Evolutionary conservation across 2,888 invertebrate species (phyloP).

Genomic region (Drosophila nr. perissopoda): DNA sequence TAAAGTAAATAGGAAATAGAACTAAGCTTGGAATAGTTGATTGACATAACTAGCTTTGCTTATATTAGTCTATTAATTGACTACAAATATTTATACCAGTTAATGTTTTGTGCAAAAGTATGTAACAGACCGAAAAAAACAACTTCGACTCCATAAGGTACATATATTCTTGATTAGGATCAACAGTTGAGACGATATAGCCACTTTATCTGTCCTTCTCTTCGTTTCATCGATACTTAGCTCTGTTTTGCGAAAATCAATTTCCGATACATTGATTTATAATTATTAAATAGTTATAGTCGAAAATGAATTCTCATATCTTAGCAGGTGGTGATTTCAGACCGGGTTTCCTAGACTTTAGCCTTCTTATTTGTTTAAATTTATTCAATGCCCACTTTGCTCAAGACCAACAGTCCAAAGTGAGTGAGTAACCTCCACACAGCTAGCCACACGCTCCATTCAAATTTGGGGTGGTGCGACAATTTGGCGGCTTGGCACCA

Average conservation of each 20-base stretch:
- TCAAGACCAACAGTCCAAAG: slow-evolving; percentile 35
- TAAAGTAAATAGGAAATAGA: background rate
- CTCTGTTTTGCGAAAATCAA: background rate
- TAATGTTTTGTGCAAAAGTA: background rate
- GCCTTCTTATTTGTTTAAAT: background rate
- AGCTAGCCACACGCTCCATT: slow-evolving; percentile 25
- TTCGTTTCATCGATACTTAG: rapidly evolving
- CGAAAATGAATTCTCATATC: background rate
- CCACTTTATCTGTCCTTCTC: background rate
- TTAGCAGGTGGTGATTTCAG: background rate
- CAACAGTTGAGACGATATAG: background rate
- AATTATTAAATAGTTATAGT: background rate
- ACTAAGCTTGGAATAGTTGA: background rate
- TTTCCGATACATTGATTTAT: background rate
- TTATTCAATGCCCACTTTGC: slow-evolving; percentile 8
- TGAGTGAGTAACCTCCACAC: slow-evolving; percentile 40
- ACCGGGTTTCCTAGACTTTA: background rate
- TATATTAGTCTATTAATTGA: rapidly evolving
- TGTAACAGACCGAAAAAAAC: background rate
- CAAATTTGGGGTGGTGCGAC: slow-evolving; percentile 30
- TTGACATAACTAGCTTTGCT: background rate
- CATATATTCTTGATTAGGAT: background rate
- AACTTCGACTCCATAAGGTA: background rate
- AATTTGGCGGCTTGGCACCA: slow-evolving; percentile 48
- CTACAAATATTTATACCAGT: background rate